Evolutionary conservation across 2,888 invertebrate genomes (phyloP), one percentile per base, ranked within the genome.

Genomic region (Lochmaea crataegi): DNA sequence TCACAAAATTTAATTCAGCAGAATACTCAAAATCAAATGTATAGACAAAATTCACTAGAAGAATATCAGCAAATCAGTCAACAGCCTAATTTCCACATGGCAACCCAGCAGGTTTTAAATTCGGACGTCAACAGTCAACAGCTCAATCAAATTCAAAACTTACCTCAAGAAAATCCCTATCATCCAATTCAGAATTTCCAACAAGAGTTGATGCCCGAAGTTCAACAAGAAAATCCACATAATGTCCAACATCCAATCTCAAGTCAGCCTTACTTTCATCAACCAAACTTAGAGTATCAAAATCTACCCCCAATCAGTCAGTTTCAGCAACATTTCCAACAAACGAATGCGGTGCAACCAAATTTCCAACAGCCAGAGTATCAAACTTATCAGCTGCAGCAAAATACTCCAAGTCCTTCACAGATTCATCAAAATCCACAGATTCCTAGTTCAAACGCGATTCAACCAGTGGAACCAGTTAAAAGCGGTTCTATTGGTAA

Each of bases 401-500:
- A 63, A 18, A 63, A 42, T 42, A 41, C 10, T 14, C 32, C 12
- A 11, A 58, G 14, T 11, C 57, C 11, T 14, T 7, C 14, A 12
- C 26, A 22, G 12, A 16, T 58, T 32, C 22, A 58, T 58, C 58
- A 58, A 32, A 26, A 58, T 58, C 58, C 26, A 26, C 58, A 58
- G 26, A 32, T 58, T 7, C 14, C 32, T 11, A 6, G 7, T 32
- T n/a, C 14, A 2, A 58, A 58, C 12, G 26, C n/a, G 16, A 32
- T 58, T 5, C 58, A 58, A 12, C 58, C 26, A 58, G 32, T 10
- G 53, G 16, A 16, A 53, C 18, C 10, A 5, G n/a, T n/a, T 48
- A 14, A 57, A 57, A 18, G 5, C 5, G 7, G 6, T 4, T 14
- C 26, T 12, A 1, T 58, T 14, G 58, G 14, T 32, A 58, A 58